Conservation (phyloP, 2,797 vertebrate species). For the Characodon lateralis region DNA sequence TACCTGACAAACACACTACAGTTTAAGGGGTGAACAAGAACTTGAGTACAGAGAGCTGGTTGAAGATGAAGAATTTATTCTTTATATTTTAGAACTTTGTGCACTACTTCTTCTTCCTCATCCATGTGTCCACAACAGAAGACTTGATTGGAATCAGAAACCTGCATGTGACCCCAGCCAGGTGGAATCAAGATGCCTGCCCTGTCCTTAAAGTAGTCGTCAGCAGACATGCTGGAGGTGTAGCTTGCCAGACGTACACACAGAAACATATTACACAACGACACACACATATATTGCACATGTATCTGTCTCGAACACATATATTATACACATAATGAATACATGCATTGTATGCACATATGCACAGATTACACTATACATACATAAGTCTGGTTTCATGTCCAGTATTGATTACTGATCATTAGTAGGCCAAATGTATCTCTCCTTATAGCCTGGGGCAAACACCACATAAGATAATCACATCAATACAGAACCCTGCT, state of each 20-base stretch:
- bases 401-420: conserved; percentile 25
- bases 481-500: conserved; percentile 39
- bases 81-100: not conserved
- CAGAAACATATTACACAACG: no score
- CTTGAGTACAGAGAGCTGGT: not conserved
- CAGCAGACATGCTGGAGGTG: no score
- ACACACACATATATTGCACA: no score
- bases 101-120: no score
- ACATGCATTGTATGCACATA: no score
- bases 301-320: no score
- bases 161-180: not conserved
- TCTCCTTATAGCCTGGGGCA: conserved; percentile 38
- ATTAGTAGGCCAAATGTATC: conserved; percentile 44
- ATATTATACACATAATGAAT: no score
- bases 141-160: not conserved
- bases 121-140: no score
- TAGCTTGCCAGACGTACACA: no score
- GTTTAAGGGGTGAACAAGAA: not conserved
- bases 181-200: not conserved
- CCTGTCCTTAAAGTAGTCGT: no score
- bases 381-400: not conserved
- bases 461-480: conserved; percentile 47
- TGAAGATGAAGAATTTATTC: no score
- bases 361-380: no score
- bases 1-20: not conserved